Base-by-base conservation (phyloP, 2,888 invertebrate species). In the Drosophila helvetica region DNA sequence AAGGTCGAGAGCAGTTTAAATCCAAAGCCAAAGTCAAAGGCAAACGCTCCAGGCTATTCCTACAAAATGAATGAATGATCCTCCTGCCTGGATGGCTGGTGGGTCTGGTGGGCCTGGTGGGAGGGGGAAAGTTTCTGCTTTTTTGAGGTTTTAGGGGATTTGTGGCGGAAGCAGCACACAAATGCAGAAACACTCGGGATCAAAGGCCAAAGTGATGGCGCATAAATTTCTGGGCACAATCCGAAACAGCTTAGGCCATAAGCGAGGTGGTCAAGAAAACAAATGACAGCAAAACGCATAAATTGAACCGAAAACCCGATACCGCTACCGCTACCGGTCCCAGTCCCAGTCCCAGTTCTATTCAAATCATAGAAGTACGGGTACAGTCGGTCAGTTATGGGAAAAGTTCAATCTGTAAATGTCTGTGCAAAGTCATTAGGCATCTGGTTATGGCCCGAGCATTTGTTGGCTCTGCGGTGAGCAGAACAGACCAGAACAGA, bases 1-100 rank as follows among this genome's bases (percentile, higher is more conserved):
- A 86, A 84, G 85, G 85, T 85, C 81, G 80, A 80, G 62, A 83
- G 75, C 81, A 72, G 77, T 85, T 80, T 80, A 81, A 86, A 84
- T 80, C 18, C 46, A 12, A 5, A 46, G 18, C 18, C 66, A 56
- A 48, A 50, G 30, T 43, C 50, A 55, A 55, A 69, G 69, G 79
- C 80, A 84, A 85, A 69, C 68, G 82, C 83, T 73, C 63, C 73
- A 55, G 83, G 83, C 83, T 62, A 78, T 74, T 82, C 80, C 78
- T 78, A 76, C 76, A 79, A 80, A 82, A 82, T 85, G 79, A 80
- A 83, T 82, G 79, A 83, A 79, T 64, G 57, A 69, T 54, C 46
- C 54, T 38, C 38, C 38, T 4, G 46, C 46, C 18, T 27, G 27
- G 6, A 6, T 25, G 25, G 6, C 30, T 0, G 30, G n/a, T n/a